phyloP scores from a whole-genome alignment of 2,797 vertebrate genomes.

The Glyptemys insculpta region DNA sequence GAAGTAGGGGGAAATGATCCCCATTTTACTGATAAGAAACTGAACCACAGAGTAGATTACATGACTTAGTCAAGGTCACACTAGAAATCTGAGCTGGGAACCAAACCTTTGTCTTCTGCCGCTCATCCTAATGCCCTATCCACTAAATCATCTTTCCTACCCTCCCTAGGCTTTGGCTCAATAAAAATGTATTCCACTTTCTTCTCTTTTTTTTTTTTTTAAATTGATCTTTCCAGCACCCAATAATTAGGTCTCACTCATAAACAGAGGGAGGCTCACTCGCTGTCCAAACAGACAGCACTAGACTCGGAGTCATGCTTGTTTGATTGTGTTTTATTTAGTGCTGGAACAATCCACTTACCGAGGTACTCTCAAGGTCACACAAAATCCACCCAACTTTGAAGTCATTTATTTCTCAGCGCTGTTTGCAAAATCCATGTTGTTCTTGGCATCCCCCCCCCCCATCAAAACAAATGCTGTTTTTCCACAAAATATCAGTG shows the following conservation, averaged over 20 bases:
- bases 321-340: constrained; percentile 49
- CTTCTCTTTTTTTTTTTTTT: background rate
- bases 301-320: background rate
- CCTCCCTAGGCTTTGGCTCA: background rate
- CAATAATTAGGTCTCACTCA: constrained; percentile 8
- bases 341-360: constrained; percentile 53
- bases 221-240: background rate
- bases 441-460: background rate
- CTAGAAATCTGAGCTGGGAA: background rate
- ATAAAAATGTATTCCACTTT: constrained; percentile 16
- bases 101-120: background rate
- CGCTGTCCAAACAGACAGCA: background rate
- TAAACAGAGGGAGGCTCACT: background rate
- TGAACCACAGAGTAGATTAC: background rate
- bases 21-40: background rate
- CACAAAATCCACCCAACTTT: background rate
- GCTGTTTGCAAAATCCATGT: background rate
- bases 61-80: background rate
- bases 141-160: background rate
- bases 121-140: background rate
- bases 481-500: background rate
- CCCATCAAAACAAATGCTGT: background rate
- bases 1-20: background rate
- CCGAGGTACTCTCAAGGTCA: constrained; percentile 23
- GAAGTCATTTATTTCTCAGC: constrained; percentile 19